Evolutionary conservation across 2,113 vertebrate genomes (phyloP).

Genomic region (Scophthalmus maximus): DNA sequence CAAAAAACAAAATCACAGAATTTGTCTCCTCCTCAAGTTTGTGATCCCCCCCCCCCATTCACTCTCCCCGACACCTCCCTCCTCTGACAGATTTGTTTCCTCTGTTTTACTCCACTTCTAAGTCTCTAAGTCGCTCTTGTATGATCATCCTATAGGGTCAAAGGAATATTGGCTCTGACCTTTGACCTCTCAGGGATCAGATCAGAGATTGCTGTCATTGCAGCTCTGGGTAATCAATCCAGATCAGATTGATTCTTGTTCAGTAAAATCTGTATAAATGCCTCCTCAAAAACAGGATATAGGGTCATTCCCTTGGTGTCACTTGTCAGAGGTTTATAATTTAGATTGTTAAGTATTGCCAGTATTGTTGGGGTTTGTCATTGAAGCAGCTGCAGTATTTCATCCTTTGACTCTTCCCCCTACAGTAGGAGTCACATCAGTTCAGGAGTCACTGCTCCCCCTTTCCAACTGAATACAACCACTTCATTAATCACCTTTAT

Average conservation of each 20-base stretch:
- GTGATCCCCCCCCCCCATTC: background rate
- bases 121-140: background rate
- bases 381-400: slow-evolving; percentile 36
- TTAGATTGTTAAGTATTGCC: slow-evolving; percentile 1
- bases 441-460: slow-evolving; percentile 6
- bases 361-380: too few species aligned
- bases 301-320: background rate
- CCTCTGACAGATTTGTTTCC: slow-evolving; percentile 1
- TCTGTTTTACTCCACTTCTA: background rate
- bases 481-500: slow-evolving; percentile 14
- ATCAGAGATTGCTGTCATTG: background rate
- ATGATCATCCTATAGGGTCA: background rate
- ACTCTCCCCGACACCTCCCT: background rate
- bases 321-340: background rate
- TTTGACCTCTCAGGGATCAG: slow-evolving; percentile 34
- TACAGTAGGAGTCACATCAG: slow-evolving; percentile 20
- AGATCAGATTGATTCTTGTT: background rate
- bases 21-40: too few species aligned
- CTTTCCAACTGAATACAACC: background rate
- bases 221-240: background rate
- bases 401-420: slow-evolving; percentile 25
- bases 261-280: background rate
- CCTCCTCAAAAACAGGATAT: too few species aligned
- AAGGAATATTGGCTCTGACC: slow-evolving; percentile 29
- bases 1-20: background rate